Evolutionary conservation across 92 coral and sea anemone genomes (phyloP).

Genomic region (Montipora capitata): DNA sequence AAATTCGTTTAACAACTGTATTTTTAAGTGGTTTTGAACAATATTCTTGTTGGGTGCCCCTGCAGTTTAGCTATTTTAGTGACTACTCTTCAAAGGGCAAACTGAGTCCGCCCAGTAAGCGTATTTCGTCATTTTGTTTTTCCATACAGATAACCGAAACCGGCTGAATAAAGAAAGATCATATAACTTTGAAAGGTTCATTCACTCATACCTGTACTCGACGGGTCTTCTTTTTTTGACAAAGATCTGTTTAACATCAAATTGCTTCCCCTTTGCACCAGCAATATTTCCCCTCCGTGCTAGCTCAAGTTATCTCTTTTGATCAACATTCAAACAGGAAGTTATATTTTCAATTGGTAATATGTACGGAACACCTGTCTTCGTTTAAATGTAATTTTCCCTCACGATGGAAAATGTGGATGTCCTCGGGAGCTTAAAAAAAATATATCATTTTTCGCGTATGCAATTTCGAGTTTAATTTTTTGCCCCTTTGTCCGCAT

Average conservation of each 20-base stretch:
- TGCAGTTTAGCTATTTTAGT: too few relatives aligned
- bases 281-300: not conserved
- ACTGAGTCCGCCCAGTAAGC: too few relatives aligned
- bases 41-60: too few relatives aligned
- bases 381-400: not conserved
- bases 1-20: too few relatives aligned
- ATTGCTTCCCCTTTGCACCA: not conserved
- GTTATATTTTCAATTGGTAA: not conserved
- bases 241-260: too few relatives aligned
- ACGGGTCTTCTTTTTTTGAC: not conserved
- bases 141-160: too few relatives aligned
- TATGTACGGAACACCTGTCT: not conserved
- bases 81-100: too few relatives aligned
- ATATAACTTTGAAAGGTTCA: too few relatives aligned
- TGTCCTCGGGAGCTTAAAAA: not conserved
- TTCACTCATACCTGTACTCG: not conserved
- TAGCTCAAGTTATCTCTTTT: not conserved
- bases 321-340: not conserved
- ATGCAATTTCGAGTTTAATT: too few relatives aligned
- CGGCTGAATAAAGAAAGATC: too few relatives aligned
- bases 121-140: too few relatives aligned
- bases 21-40: too few relatives aligned
- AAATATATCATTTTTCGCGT: not conserved
- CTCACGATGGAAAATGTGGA: not conserved
- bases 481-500: slow-evolving; percentile 20